Base-by-base conservation (phyloP, 2,113 vertebrate species). In the Nematolebias whitei region DNA sequence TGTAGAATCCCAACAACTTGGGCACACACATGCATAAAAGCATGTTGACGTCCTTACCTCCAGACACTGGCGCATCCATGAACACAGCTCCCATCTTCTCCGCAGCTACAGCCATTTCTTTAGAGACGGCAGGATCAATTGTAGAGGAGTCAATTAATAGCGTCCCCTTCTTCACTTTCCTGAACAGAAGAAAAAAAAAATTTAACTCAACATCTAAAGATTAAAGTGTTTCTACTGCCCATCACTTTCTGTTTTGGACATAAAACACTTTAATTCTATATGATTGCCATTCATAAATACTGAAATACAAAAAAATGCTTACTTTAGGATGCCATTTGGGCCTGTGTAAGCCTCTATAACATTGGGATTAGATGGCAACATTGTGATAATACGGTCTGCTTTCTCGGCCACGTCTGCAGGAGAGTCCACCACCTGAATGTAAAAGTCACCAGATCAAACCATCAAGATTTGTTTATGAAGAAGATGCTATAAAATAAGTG, bases 51-150 rank as follows among this genome's bases (percentile, higher is more conserved):
- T 39, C 12, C 85, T 94, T 92, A 99, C 98, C 98, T 92, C 98
- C 98, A 83, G 98, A 98, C 70, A 99, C 98, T 6, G 98, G 98
- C 1, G 97, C 96, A 71, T 99, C 98, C 98, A 99, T 98, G 83
- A 99, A 98, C 79, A 98, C 95, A 0, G 97, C 97, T 78, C 97
- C 98, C 92, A 94, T 95, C 91, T 96, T 99, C 91, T 99, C 98
- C 53, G 94, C 94, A 63, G 94, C 96, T 41, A 93, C 91, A 14
- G 97, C 94, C 92, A 98, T 93, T 80, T 98, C 95, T 89, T 94
- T 98, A 26, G 98, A 95, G 70, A 99, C 94, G 4, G 93, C 74
- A 38, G 98, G 97, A 85, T 99, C 97, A 70, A 99, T 98, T 72
- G 98, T 99, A 84, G 97, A 99, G 71, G 98, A 99, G 92, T 99